Evolutionary conservation across 2,888 invertebrate genomes (phyloP).

Genomic region (Syrista parreyssii): DNA sequence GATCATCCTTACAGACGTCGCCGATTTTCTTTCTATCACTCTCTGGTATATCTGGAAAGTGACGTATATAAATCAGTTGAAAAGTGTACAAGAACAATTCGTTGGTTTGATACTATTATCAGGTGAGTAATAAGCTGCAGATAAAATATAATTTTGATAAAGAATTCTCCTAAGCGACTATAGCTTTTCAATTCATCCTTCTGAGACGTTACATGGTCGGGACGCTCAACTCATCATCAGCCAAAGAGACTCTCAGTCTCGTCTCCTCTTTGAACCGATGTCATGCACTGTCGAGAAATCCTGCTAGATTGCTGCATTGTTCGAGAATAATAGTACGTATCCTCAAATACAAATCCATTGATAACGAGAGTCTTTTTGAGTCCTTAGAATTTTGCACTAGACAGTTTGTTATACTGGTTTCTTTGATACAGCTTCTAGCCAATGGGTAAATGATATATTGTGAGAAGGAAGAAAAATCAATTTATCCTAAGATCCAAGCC

Average conservation of each 20-base stretch:
- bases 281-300: constrained; percentile 26
- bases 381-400: background rate
- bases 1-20: constrained; percentile 77
- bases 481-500: background rate
- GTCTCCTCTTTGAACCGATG: background rate
- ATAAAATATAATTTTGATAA: background rate
- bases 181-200: background rate
- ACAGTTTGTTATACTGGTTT: background rate
- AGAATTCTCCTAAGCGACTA: background rate
- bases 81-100: background rate
- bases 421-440: background rate
- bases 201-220: background rate
- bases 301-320: constrained; percentile 40
- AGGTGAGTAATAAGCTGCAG: background rate
- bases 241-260: constrained; percentile 12
- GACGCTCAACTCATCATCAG: background rate
- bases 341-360: background rate
- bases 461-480: background rate
- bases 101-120: background rate
- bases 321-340: constrained; percentile 24
- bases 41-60: constrained; percentile 68
- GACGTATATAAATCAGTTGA: background rate
- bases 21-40: constrained; percentile 78
- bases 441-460: background rate
- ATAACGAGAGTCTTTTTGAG: background rate